These are phyloP conservation scores for Psophia crepitans DNA, from an alignment of 2,113 vertebrate genomes.

Conservation along the genomic window DNA sequence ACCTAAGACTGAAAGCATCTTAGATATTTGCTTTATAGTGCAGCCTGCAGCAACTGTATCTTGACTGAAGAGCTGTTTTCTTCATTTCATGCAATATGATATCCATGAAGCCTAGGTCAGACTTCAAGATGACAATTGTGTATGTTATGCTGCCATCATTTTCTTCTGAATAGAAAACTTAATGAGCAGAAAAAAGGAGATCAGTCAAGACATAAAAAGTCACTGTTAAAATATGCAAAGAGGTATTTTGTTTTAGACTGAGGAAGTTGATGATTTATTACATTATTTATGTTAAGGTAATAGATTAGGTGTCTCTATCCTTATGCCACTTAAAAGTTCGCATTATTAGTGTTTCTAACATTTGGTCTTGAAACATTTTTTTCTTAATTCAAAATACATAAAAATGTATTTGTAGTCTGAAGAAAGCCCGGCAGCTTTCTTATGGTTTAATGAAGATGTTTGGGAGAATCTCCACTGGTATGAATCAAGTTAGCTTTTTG, in stretches of 20 bases:
- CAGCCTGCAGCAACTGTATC: not conserved
- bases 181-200: not conserved
- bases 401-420: not conserved
- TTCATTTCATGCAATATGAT: not conserved
- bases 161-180: not conserved
- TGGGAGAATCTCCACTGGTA: not conserved
- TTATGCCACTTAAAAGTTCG: not conserved
- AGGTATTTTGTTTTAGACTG: not conserved
- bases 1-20: not conserved
- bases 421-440: not conserved
- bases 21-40: not conserved
- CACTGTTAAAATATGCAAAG: not conserved
- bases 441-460: fast-evolving
- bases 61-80: not conserved
- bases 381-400: not conserved
- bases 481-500: not conserved
- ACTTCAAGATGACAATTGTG: not conserved
- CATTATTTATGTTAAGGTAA: not conserved
- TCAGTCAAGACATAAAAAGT: not conserved
- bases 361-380: not conserved
- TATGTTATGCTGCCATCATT: not conserved
- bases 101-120: not conserved
- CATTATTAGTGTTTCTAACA: not conserved
- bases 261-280: not conserved
- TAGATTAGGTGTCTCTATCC: not conserved